Evolutionary conservation across 2,797 vertebrate species (phyloP), one percentile per base, ranked within the genome.

Genomic region (Labroides dimidiatus): DNA sequence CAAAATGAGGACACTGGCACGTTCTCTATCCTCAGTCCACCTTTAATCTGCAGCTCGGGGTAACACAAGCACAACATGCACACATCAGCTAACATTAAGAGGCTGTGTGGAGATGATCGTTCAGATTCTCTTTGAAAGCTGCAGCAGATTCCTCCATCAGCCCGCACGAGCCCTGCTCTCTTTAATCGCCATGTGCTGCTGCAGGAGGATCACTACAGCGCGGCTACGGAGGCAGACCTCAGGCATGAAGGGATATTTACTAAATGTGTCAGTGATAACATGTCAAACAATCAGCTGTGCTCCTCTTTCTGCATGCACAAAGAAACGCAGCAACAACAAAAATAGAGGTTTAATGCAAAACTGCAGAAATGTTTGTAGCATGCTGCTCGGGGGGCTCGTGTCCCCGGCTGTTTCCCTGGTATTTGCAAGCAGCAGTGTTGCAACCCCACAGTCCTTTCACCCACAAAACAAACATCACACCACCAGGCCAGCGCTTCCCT

Each of bases 381-480:
- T 20, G n/a, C 43, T 20, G 43, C n/a, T 3, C 43, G 30, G 30
- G 30, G 30, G n/a, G 9, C n/a, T 19, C 43, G 15, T 11, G 47
- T 23, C 20, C 2, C 11, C 47, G 3, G 47, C 21, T 23, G 47
- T 23, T 6, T 15, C 14, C 12, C 41, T 42, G 20, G 11, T 23
- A n/a, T 48, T 48, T 23, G 11, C 47, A 45, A 11, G 47, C 47
- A 23, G 47, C 64, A 10, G 47, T 59, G 65, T 11, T 42, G 73
- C 43, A 53, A 52, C 53, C 52, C 23, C 23, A 36, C 67, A 45
- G 54, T 63, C 61, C 42, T 37, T 20, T 58, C 52, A 61, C 69
- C 27, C 59, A 44, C 59, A 43, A 9, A 48, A 33, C 58, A 20
- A 50, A 24, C 64, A 41, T 10, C 21, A 45, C 24, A 41, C 36